Percentiles rank a stretch among this genome's conserved stretches.
phyloP scores from a whole-genome alignment of 2,888 invertebrate species.

The Seladonia tumulorum region DNA sequence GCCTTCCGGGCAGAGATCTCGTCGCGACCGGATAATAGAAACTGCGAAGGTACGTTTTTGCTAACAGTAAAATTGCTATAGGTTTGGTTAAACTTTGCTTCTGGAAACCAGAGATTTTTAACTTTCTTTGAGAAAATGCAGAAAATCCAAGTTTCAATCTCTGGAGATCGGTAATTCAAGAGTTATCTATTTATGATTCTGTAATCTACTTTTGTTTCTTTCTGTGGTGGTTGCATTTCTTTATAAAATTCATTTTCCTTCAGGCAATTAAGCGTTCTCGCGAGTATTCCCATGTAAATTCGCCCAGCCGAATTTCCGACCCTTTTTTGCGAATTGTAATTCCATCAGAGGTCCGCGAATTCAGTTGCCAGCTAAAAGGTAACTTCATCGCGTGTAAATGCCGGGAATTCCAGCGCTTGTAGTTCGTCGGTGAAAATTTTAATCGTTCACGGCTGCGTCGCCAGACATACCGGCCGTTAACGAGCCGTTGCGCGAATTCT shows the following conservation, averaged over 20 bases:
- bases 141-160: too few species aligned
- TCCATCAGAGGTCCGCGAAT: not conserved
- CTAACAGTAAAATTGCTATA: too few species aligned
- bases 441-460: not conserved
- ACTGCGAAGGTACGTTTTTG: slow-evolving; percentile 26
- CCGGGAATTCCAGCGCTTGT: not conserved
- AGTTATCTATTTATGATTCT: too few species aligned
- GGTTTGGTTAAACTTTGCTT: too few species aligned
- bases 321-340: not conserved
- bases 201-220: too few species aligned
- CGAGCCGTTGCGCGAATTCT: not conserved
- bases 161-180: too few species aligned
- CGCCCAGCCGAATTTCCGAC: not conserved
- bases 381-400: not conserved
- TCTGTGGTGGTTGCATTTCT: not conserved
- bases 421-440: not conserved
- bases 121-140: too few species aligned
- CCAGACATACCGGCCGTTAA: not conserved
- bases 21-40: slow-evolving; percentile 63
- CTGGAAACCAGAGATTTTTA: too few species aligned
- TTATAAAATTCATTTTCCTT: too few species aligned
- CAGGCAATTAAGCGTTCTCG: not conserved
- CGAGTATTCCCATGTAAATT: not conserved
- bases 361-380: not conserved
- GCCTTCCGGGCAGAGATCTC: slow-evolving; percentile 48